Percentiles rank a stretch among this genome's conserved stretches.
These are phyloP conservation scores for Abrostola triplasia DNA, from an alignment of 2,888 invertebrate species.

Conservation along the genomic window DNA sequence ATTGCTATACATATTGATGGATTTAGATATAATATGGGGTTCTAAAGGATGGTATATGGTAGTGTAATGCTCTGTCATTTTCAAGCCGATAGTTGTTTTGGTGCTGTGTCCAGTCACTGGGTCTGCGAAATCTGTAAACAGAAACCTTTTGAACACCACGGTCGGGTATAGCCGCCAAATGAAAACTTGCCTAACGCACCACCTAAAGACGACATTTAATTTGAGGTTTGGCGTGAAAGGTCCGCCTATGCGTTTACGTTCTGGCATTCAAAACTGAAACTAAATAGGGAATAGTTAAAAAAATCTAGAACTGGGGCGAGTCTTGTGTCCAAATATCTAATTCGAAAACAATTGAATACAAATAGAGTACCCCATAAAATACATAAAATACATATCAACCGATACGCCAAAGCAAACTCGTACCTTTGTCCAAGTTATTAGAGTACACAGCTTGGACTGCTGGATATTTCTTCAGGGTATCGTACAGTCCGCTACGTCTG, in stretches of 20 bases:
- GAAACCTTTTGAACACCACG: too few relatives aligned
- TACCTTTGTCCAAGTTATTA: slow-evolving; percentile 35
- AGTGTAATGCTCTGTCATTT: slow-evolving; percentile 11
- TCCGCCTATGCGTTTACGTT: too few relatives aligned
- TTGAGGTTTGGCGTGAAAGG: too few relatives aligned
- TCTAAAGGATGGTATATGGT: slow-evolving; percentile 23
- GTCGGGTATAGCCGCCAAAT: too few relatives aligned
- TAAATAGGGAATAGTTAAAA: too few relatives aligned
- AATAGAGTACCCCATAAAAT: background rate
- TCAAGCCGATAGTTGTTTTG: slow-evolving; percentile 17
- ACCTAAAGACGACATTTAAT: too few relatives aligned
- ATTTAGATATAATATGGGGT: slow-evolving; percentile 1
- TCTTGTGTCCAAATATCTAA: too few relatives aligned
- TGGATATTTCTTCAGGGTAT: background rate
- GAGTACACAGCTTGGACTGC: slow-evolving; percentile 10
- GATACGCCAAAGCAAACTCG: background rate
- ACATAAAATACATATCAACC: background rate
- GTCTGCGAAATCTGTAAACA: background rate
- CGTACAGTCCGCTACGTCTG: background rate
- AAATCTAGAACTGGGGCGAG: too few relatives aligned
- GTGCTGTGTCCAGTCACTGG: background rate
- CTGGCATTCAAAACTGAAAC: too few relatives aligned
- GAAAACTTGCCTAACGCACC: too few relatives aligned
- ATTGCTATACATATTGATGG: slow-evolving; percentile 41
- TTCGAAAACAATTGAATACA: too few relatives aligned